Conservation (phyloP, 2,888 invertebrate genomes). For the Plagiodera versicolora region DNA sequence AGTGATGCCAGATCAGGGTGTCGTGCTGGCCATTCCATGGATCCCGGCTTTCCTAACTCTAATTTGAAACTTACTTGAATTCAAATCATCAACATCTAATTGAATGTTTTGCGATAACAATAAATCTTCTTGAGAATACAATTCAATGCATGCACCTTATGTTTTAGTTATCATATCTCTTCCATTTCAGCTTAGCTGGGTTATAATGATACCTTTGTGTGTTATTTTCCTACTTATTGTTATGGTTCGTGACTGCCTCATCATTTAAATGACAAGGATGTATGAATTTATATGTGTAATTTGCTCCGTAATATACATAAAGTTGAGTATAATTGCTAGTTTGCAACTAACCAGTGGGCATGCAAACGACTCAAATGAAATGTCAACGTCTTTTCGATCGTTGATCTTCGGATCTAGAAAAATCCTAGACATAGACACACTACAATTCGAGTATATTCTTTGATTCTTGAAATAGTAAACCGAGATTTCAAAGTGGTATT, state of each 20-base stretch:
- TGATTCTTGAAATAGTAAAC: too few relatives aligned
- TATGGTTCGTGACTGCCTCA: conserved; percentile 32
- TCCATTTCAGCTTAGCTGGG: not conserved
- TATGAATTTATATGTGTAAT: conserved; percentile 27
- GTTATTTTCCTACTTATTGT: conserved; percentile 24
- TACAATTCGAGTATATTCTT: too few relatives aligned
- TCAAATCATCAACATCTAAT: too few relatives aligned
- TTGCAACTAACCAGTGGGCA: conserved; percentile 17
- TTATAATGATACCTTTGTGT: not conserved
- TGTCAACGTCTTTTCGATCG: not conserved
- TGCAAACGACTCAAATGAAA: not conserved
- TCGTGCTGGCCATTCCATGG: too few relatives aligned
- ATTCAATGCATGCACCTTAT: not conserved
- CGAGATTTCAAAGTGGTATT: too few relatives aligned
- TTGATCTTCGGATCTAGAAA: too few relatives aligned
- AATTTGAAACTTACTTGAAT: too few relatives aligned
- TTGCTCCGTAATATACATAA: conserved; percentile 18
- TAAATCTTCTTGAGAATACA: not conserved
- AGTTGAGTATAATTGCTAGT: conserved; percentile 16
- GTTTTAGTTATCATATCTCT: not conserved
- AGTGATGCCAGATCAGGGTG: too few relatives aligned
- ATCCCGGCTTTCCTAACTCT: too few relatives aligned
- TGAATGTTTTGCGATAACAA: too few relatives aligned
- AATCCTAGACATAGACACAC: too few relatives aligned
- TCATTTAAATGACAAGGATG: conserved; percentile 38